Base-by-base conservation (phyloP, 2,888 invertebrate species). In the Epistrophella euchroma region DNA sequence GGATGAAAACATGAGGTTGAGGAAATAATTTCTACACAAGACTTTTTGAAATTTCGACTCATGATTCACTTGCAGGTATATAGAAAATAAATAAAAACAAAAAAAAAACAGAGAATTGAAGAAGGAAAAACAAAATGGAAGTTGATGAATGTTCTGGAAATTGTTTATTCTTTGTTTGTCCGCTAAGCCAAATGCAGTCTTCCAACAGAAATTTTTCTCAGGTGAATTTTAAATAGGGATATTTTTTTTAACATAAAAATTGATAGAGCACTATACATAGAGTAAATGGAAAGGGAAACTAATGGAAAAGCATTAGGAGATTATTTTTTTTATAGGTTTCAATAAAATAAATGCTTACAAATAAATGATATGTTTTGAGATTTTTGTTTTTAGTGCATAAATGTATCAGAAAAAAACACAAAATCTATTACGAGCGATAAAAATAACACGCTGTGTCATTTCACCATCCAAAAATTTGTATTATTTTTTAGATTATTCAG, bases 31-130 rank as follows among this genome's bases (percentile, higher is more conserved):
- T 62, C 25, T 50, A 37, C 15, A 50, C 25, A 50, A 62, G 40
- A 37, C 40, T 74, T 52, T 40, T 50, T 9, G 9, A 45, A 13
- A 25, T 22, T 72, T 78, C 55, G 28, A 66, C 37, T 64, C 72
- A 66, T 73, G 72, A 56, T 72, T 50, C 43, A 79, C 78, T 66
- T 66, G 47, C 78, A 79, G 72, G 66, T 40, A n/a, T 11, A n/a
- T 4, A 55, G 9, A 28, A 55, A 6, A n/a, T 4, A 15, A 1
- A 15, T 15, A 5, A 28, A 11, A 35, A 50, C 35, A 11, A 10
- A 45, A 45, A 45, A 45, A 17, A 17, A 64, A 19, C 19, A 17
- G 19, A 7, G 19, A 47, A 11, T 32, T 32, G 17, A 0, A 0
- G 7, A 11, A 17, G 17, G 4, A 13, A 17, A 47, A 47, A 37